Percentiles rank a stretch among this genome's conserved stretches.
Evolutionary conservation across 2,113 vertebrate genomes (phyloP).

Genomic region (Ahaetulla prasina): DNA sequence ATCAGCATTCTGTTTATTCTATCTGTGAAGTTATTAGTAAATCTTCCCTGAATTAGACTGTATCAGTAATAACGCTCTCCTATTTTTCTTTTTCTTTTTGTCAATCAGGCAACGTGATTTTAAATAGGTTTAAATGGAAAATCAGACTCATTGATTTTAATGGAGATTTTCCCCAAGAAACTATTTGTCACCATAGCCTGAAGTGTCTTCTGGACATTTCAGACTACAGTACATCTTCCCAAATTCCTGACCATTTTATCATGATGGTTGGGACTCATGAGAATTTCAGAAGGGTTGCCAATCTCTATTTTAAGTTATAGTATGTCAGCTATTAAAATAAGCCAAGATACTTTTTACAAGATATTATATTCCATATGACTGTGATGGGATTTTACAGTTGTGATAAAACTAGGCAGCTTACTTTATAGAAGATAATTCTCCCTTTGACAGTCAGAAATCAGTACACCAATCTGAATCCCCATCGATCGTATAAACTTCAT

Average conservation of each 20-base stretch:
- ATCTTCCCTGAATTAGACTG: neutral
- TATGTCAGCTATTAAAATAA: neutral
- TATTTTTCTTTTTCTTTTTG: neutral
- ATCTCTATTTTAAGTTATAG: neutral
- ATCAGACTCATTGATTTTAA: neutral
- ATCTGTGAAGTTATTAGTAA: slow-evolving; percentile 34
- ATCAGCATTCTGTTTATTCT: neutral
- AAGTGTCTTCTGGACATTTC: neutral
- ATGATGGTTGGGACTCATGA: neutral
- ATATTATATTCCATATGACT: neutral
- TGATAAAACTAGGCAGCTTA: neutral
- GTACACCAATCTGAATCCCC: neutral
- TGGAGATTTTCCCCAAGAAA: neutral
- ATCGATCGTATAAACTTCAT: neutral
- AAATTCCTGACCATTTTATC: neutral
- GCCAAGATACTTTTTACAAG: neutral
- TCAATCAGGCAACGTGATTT: neutral
- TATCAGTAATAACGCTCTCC: neutral
- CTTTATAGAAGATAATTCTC: neutral
- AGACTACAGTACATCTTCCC: neutral
- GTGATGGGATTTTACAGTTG: neutral
- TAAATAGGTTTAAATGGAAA: neutral
- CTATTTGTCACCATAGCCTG: neutral
- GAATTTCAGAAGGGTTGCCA: neutral
- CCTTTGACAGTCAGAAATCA: neutral